These are phyloP conservation scores for Calameuta pallipes DNA, from an alignment of 2,888 invertebrate genomes.

Conservation along the genomic window DNA sequence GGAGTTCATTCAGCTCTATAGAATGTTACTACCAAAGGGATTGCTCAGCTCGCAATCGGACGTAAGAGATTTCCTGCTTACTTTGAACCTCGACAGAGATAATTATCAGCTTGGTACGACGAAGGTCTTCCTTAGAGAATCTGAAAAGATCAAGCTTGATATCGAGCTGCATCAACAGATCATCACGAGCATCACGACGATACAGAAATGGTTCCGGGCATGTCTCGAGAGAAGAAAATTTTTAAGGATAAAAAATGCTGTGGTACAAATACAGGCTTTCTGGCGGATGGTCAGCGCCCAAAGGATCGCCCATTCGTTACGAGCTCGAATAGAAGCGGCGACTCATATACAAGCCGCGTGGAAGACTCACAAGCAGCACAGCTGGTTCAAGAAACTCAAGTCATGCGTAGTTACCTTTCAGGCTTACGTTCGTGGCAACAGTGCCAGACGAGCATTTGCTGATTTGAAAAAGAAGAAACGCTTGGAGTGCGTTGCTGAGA, in stretches of 20 bases:
- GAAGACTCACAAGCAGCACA: conserved; percentile 76
- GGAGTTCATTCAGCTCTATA: conserved; percentile 92
- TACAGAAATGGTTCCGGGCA: conserved; percentile 92
- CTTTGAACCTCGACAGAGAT: conserved; percentile 85
- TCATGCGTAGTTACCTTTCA: conserved; percentile 75
- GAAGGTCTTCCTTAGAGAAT: conserved; percentile 94
- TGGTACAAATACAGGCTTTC: conserved; percentile 80
- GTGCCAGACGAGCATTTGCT: conserved; percentile 72
- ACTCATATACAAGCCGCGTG: conserved; percentile 83
- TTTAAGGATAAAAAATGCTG: conserved; percentile 78
- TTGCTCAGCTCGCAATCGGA: conserved; percentile 87
- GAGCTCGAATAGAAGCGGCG: conserved; percentile 70
- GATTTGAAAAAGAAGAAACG: conserved; percentile 59
- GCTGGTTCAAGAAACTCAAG: conserved; percentile 76
- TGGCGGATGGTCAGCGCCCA: conserved; percentile 77
- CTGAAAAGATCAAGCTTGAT: conserved; percentile 92
- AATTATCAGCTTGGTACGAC: conserved; percentile 90
- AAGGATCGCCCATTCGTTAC: conserved; percentile 66
- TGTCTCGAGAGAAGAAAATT: conserved; percentile 83
- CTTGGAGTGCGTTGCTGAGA: neutral
- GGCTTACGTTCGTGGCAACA: conserved; percentile 77
- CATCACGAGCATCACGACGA: conserved; percentile 89
- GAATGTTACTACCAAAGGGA: conserved; percentile 90
- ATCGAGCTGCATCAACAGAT: conserved; percentile 93
- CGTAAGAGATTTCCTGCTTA: conserved; percentile 85